phyloP scores from a whole-genome alignment of 2,113 vertebrate species.

The Sander vitreus region DNA sequence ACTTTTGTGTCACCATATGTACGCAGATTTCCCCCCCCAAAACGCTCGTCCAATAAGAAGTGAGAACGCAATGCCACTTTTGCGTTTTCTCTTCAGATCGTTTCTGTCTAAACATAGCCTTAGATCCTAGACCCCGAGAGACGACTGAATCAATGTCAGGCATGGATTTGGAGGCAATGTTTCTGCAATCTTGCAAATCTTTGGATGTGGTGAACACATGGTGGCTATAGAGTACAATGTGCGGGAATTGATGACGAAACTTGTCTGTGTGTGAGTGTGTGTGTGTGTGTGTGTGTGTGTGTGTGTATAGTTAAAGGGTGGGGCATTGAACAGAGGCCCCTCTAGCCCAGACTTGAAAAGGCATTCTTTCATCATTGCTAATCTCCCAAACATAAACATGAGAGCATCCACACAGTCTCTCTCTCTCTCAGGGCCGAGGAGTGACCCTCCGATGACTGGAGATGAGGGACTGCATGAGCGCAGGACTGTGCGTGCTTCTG shows the following conservation, averaged over 20 bases:
- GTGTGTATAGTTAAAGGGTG: conserved; percentile 70
- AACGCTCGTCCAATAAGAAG: no score
- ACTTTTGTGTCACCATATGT: no score
- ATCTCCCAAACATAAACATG: conserved; percentile 87
- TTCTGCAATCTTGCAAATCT: conserved; percentile 27
- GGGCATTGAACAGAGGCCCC: conserved; percentile 72
- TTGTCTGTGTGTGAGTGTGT: not conserved
- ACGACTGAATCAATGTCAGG: conserved; percentile 32
- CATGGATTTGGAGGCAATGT: conserved; percentile 1
- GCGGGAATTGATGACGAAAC: conserved; percentile 9
- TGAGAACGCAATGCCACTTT: no score
- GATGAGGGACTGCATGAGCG: conserved; percentile 63
- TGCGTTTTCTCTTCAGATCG: no score
- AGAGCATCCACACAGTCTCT: conserved; percentile 79
- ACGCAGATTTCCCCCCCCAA: no score
- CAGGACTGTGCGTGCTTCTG: conserved; percentile 54
- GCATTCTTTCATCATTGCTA: conserved; percentile 87
- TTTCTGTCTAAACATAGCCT: no score
- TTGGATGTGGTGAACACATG: conserved; percentile 44
- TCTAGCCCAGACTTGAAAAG: conserved; percentile 84
- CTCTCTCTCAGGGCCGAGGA: conserved; percentile 61
- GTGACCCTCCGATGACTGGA: conserved; percentile 73
- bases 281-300: conserved; percentile 6
- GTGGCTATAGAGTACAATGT: conserved; percentile 6
- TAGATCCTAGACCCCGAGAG: not conserved